Evolutionary conservation across 2,113 vertebrate species (phyloP).

Genomic region (Malurus alboscapulatus): DNA sequence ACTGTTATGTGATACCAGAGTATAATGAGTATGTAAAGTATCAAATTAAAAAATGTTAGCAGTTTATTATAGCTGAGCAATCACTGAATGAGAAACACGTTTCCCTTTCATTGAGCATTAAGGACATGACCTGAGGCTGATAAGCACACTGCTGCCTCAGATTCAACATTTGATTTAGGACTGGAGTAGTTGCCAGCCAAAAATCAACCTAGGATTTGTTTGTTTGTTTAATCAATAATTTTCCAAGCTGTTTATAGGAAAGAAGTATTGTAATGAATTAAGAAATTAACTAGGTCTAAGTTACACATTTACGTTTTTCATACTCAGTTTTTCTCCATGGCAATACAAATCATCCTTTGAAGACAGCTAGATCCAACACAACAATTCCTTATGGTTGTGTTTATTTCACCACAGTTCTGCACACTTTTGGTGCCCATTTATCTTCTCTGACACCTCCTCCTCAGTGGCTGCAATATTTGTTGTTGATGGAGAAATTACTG

Average conservation of each 20-base stretch:
- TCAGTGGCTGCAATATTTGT: neutral
- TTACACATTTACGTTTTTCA: constrained; percentile 30
- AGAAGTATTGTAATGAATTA: constrained; percentile 38
- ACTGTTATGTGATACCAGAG: constrained; percentile 47
- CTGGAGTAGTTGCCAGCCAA: neutral
- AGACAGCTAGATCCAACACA: neutral
- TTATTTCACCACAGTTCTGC: neutral
- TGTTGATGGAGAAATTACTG: neutral
- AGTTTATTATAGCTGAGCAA: constrained; percentile 71
- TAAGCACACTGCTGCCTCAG: constrained; percentile 36
- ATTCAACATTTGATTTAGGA: constrained; percentile 57
- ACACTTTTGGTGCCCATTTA: neutral
- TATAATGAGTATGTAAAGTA: constrained; percentile 71
- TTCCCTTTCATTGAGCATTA: constrained; percentile 68
- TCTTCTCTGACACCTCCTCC: neutral
- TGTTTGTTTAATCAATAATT: constrained; percentile 60
- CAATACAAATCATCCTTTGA: constrained; percentile 1
- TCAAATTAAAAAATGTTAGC: constrained; percentile 70
- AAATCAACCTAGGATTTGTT: constrained; percentile 37
- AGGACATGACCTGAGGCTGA: constrained; percentile 65
- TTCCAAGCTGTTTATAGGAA: constrained; percentile 38
- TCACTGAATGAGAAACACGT: constrained; percentile 69
- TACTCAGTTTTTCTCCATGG: neutral
- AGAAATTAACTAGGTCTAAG: constrained; percentile 55
- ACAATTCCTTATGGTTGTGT: neutral